These are phyloP conservation scores for Barbus barbus DNA, from an alignment of 2,113 vertebrate genomes.

Conservation along the genomic window DNA sequence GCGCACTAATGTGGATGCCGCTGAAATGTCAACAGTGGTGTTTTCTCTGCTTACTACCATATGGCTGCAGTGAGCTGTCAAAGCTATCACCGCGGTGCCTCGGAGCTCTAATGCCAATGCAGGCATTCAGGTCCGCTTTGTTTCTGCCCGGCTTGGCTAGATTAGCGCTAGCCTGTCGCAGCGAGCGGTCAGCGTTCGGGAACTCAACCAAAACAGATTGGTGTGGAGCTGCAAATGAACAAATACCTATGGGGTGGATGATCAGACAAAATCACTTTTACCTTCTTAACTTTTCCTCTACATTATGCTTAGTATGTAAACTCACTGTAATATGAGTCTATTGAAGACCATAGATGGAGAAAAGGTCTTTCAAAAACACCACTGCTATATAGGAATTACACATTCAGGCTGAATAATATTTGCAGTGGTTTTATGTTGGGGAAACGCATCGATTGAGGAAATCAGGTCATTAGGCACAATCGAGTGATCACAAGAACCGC, in stretches of 20 bases:
- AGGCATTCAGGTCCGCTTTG: conserved; percentile 68
- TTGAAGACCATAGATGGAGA: not conserved
- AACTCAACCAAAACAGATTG: conserved; percentile 74
- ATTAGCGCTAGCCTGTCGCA: conserved; percentile 76
- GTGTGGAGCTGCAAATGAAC: conserved; percentile 57
- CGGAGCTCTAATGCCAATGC: conserved; percentile 72
- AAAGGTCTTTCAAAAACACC: not conserved
- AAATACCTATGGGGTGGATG: conserved; percentile 35
- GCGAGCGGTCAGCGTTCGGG: conserved; percentile 67
- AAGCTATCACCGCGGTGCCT: conserved; percentile 70
- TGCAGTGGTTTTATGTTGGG: not conserved
- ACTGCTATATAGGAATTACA: not conserved
- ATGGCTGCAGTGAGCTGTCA: conserved; percentile 74
- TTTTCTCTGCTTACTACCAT: conserved; percentile 77
- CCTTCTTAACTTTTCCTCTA: not conserved
- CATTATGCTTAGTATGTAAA: not conserved
- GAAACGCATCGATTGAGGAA: not conserved
- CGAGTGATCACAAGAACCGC: not conserved
- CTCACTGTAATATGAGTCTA: not conserved
- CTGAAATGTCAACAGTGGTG: conserved; percentile 76
- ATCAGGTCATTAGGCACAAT: not conserved
- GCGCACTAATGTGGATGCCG: conserved; percentile 68
- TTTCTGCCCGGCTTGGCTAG: conserved; percentile 74
- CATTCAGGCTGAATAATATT: not conserved
- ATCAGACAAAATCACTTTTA: not conserved